Evolutionary conservation across 2,888 invertebrate species (phyloP).

Genomic region (Hirtodrosophila duncani): DNA sequence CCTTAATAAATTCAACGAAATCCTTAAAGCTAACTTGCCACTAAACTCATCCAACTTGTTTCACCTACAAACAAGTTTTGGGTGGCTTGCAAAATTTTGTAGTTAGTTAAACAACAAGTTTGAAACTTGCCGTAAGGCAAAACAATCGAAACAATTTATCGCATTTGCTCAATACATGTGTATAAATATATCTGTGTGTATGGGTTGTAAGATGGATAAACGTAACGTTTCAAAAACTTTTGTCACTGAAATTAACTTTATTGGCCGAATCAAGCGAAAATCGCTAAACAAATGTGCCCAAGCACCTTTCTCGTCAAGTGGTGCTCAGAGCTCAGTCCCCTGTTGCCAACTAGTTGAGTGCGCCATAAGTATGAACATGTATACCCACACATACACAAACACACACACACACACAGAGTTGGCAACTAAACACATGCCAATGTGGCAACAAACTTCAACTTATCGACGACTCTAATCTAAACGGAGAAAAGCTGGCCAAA

Average conservation of each 20-base stretch:
- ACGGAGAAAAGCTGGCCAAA: constrained; percentile 54
- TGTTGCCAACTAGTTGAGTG: constrained; percentile 65
- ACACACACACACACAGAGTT: constrained; percentile 19
- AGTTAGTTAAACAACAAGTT: no score
- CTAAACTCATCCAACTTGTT: no score
- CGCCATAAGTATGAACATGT: no score
- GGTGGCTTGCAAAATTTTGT: no score
- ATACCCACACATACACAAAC: constrained; percentile 3
- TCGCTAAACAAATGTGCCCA: constrained; percentile 65
- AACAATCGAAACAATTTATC: constrained; percentile 63
- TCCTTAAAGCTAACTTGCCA: no score
- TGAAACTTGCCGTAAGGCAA: constrained; percentile 17
- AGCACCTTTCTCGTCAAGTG: constrained; percentile 62
- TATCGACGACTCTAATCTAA: constrained; percentile 64
- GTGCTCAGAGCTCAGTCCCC: constrained; percentile 14
- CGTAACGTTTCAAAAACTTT: constrained; percentile 34
- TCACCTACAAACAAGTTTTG: no score
- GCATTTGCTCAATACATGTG: constrained; percentile 23
- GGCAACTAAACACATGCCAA: constrained; percentile 59
- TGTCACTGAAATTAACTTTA: constrained; percentile 62
- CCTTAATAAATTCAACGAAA: no score
- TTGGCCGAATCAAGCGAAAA: constrained; percentile 67
- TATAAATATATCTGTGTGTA: constrained; percentile 48
- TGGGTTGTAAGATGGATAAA: background rate
- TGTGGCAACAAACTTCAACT: constrained; percentile 53